phyloP scores from a whole-genome alignment of 2,888 invertebrate species.

The Andrena chrysosceles region DNA sequence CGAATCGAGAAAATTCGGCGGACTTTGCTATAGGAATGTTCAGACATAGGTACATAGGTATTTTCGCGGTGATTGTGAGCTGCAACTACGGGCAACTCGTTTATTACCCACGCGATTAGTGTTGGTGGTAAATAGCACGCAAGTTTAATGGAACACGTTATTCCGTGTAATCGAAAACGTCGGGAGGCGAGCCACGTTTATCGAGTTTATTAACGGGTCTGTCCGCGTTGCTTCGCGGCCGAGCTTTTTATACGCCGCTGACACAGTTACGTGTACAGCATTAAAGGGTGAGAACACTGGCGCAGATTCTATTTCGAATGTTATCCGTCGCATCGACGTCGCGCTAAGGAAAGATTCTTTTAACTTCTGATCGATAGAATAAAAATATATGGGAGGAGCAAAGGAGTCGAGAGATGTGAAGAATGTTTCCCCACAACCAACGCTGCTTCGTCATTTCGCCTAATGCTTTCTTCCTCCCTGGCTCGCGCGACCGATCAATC shows the following conservation, averaged over 20 bases:
- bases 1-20: too few species aligned
- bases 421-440: neutral
- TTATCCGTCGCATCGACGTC: conserved; percentile 18
- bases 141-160: conserved; percentile 35
- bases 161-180: conserved; percentile 45
- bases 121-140: too few species aligned
- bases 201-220: conserved; percentile 42
- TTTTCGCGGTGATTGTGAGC: too few species aligned
- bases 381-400: neutral
- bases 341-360: conserved; percentile 35
- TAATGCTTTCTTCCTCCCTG: conserved; percentile 41
- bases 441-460: conserved; percentile 41
- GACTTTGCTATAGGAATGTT: too few species aligned
- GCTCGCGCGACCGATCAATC: conserved; percentile 48
- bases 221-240: neutral
- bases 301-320: conserved; percentile 34
- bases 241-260: conserved; percentile 39
- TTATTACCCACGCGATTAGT: too few species aligned
- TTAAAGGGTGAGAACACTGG: conserved; percentile 10
- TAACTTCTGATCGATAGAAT: conserved; percentile 25
- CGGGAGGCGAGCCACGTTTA: conserved; percentile 36
- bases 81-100: too few species aligned
- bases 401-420: neutral
- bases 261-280: conserved; percentile 43
- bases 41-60: too few species aligned